Evolutionary conservation across 2,888 invertebrate species (phyloP).

Genomic region (Platycheirus rosarum): DNA sequence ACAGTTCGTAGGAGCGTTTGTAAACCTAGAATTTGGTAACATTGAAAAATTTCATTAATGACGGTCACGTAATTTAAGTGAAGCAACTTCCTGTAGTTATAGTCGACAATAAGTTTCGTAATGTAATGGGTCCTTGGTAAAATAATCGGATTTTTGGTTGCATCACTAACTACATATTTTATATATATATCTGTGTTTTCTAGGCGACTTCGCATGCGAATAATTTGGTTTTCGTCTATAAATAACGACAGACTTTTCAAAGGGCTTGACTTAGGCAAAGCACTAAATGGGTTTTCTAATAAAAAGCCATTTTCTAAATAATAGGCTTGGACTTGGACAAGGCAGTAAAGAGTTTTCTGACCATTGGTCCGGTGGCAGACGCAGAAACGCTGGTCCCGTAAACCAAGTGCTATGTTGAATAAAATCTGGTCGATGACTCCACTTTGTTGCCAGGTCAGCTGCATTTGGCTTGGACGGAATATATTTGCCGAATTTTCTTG

Average conservation of each 20-base stretch:
- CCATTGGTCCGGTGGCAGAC: conserved; percentile 22
- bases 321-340: conserved; percentile 25
- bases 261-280: conserved; percentile 23
- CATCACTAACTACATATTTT: conserved; percentile 34
- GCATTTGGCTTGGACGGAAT: conserved; percentile 47
- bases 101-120: conserved; percentile 41
- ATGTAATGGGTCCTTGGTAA: conserved; percentile 43
- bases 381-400: conserved; percentile 50
- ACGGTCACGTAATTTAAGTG: conserved; percentile 61
- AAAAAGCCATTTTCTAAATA: conserved; percentile 30
- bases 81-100: conserved; percentile 52
- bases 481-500: conserved; percentile 40
- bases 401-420: conserved; percentile 38
- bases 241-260: conserved; percentile 37
- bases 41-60: conserved; percentile 53
- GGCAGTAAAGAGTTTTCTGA: conserved; percentile 18
- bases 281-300: conserved; percentile 14
- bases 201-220: conserved; percentile 58
- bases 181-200: conserved; percentile 4
- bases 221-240: conserved; percentile 45
- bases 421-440: conserved; percentile 16
- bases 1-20: conserved; percentile 34
- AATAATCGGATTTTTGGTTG: conserved; percentile 59
- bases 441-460: conserved; percentile 66
- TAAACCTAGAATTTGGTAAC: conserved; percentile 34